Base-by-base conservation (phyloP, 1,140 invertebrate species). In the Doryteuthis pealeii region DNA sequence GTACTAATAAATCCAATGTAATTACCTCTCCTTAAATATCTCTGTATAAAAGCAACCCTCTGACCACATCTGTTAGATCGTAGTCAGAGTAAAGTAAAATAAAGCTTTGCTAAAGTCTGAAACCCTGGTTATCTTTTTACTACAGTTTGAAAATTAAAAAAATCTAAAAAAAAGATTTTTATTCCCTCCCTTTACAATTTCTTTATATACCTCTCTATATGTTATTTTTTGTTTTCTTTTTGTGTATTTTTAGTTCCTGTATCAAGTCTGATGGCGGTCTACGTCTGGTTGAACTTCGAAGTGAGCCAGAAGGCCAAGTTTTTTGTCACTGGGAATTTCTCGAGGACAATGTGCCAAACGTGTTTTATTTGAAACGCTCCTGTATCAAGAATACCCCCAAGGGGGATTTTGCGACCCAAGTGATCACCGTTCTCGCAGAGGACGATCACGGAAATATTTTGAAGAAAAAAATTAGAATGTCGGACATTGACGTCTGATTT, bases 301-400 rank as follows among this genome's bases (percentile, higher is more conserved):
- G 79, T 73, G 81, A 84, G n/a, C 89, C 90, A 58, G 88, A 90
- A 35, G 90, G 90, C 75, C 90, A 90, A 62, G 91, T 92, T 33
- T 86, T 92, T 75, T 89, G 91, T 80, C 91, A 91, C 74, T 93
- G 92, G 90, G 91, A 92, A 81, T 93, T 93, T 65, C 79, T 84
- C 0, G 74, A 77, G 8, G 77, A 81, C 26, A 76, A 77, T 33
- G 80, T 82, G 28, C 83, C 85, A 18, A 76, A 69, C 18, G 77
- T 82, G 40, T 85, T 86, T 76, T 73, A 68, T 43, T 72, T 85
- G 28, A 80, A 81, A 40, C 62, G 71, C 32, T 80, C 80, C 30
- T 74, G 80, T 35, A 72, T 84, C 18, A 80, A 79, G 65, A 77
- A 80, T 73, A 54, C 85, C 32, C 84, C 85, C n/a, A 54, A 74